Conservation (phyloP, 1,140 invertebrate genomes). For the Pseudomyrmex pallidus region DNA sequence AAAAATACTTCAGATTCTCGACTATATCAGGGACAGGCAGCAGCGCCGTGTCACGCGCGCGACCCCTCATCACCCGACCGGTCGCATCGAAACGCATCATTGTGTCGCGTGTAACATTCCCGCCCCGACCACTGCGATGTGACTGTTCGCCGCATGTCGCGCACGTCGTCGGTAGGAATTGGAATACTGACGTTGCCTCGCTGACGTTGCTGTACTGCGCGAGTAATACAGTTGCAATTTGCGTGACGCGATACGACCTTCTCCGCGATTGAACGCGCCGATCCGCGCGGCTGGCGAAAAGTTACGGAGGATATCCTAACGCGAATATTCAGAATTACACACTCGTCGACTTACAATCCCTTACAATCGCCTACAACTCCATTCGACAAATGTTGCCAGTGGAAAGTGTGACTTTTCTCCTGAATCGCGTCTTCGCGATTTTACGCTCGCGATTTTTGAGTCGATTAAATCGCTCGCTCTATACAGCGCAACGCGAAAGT, state of each 20-base stretch:
- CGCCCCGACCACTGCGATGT: constrained; percentile 64
- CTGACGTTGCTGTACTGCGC: constrained; percentile 66
- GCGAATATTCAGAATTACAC: not conserved
- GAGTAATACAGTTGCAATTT: constrained; percentile 53
- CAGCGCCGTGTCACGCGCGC: constrained; percentile 62
- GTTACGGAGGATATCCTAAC: not conserved
- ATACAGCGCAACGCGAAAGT: not conserved
- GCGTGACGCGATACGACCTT: constrained; percentile 17
- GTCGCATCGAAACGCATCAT: constrained; percentile 67
- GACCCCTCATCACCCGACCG: constrained; percentile 51
- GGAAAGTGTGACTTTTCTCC: not conserved
- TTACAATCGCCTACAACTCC: not conserved
- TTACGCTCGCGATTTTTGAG: not conserved
- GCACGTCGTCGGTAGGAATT: constrained; percentile 38
- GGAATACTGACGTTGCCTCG: constrained; percentile 65
- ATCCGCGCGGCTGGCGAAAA: not conserved
- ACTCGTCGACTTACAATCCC: not conserved
- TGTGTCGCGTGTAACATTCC: constrained; percentile 61
- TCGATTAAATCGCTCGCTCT: not conserved
- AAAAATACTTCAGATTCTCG: constrained; percentile 79
- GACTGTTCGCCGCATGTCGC: constrained; percentile 69
- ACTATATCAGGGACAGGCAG: constrained; percentile 68
- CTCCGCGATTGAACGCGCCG: not conserved
- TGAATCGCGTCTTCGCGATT: not conserved
- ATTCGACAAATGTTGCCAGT: too few relatives aligned